Evolutionary conservation across 1,140 invertebrate genomes (phyloP).

Genomic region (Cyrtorhinus lividipennis): DNA sequence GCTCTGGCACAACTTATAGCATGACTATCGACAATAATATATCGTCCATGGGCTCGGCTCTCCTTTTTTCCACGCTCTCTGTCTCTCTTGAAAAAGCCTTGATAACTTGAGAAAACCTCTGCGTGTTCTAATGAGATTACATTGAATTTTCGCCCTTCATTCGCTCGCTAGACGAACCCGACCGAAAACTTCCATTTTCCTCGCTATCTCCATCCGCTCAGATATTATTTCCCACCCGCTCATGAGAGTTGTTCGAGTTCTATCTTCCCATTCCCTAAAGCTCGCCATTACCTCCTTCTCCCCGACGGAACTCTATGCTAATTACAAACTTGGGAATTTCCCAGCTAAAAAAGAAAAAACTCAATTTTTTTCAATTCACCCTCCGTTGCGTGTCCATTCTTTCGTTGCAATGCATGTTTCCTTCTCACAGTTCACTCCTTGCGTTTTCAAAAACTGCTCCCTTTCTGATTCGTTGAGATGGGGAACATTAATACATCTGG

Average conservation of each 20-base stretch:
- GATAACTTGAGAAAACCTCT: too few species aligned
- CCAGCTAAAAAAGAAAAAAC: neutral
- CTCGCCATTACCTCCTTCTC: neutral
- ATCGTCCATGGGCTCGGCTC: neutral
- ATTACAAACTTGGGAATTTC: neutral
- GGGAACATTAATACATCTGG: too few species aligned
- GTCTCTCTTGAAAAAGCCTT: neutral
- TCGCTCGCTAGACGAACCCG: neutral
- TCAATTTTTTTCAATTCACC: neutral
- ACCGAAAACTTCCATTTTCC: neutral
- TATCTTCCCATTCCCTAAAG: neutral
- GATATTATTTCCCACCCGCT: neutral
- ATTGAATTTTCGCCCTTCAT: neutral
- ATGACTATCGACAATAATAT: neutral
- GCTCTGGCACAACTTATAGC: neutral
- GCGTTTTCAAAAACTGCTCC: too few species aligned
- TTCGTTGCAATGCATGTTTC: neutral
- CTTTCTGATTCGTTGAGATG: too few species aligned
- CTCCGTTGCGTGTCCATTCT: neutral
- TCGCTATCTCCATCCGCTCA: neutral
- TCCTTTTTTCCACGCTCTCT: neutral
- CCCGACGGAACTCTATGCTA: too few species aligned
- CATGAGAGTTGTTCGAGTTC: neutral
- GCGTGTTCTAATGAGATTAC: slow-evolving; percentile 2
- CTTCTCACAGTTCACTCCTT: neutral